Evolutionary conservation across 2,888 invertebrate species (phyloP).

Genomic region (Tetragonula carbonaria): DNA sequence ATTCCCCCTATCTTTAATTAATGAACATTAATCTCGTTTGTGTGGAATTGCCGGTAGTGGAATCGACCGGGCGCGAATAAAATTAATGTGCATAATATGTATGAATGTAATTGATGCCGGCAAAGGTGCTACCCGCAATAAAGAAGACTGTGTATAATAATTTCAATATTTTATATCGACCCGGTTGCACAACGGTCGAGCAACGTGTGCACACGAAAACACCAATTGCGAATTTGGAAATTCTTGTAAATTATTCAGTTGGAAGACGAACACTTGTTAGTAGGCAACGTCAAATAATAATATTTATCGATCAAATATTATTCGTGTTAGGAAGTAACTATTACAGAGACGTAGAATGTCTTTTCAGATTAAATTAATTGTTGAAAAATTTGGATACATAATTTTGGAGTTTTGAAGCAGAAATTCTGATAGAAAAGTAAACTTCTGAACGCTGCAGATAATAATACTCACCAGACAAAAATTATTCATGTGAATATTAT

Average conservation of each 20-base stretch:
- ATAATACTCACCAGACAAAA: no score
- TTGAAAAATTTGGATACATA: no score
- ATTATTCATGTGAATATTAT: no score
- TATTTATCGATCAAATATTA: no score
- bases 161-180: conserved; percentile 33
- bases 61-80: conserved; percentile 41
- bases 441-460: no score
- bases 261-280: not conserved
- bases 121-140: conserved; percentile 35
- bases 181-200: not conserved
- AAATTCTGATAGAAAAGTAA: no score
- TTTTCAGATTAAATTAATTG: no score
- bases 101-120: conserved; percentile 52
- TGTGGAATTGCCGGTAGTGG: conserved; percentile 27
- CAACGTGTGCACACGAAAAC: not conserved
- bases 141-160: conserved; percentile 38
- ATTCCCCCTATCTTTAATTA: conserved; percentile 48
- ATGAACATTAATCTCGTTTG: conserved; percentile 51
- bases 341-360: no score
- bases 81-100: conserved; percentile 55
- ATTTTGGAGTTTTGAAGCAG: no score
- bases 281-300: no score
- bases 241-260: not conserved
- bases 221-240: not conserved
- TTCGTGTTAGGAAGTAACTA: no score